Percentiles rank a stretch among this genome's conserved stretches.
These are phyloP conservation scores for Coregonus clupeaformis DNA, from an alignment of 2,113 vertebrate species.

Conservation along the genomic window DNA sequence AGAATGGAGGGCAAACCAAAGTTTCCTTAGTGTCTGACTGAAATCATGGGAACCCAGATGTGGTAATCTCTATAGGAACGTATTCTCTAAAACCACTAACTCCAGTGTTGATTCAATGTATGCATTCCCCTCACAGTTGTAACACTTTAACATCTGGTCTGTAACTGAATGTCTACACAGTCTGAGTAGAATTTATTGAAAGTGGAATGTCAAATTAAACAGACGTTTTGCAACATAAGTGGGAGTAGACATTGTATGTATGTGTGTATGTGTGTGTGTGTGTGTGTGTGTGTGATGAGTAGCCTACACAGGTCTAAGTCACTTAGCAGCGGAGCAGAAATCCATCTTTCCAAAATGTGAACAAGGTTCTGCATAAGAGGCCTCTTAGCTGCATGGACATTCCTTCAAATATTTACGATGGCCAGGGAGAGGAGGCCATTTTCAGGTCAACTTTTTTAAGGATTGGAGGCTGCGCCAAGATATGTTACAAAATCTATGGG, in stretches of 20 bases:
- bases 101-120: too few species aligned
- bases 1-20: too few species aligned
- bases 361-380: not conserved
- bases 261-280: not conserved
- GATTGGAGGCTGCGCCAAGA: not conserved
- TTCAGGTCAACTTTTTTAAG: not conserved
- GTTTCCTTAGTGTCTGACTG: too few species aligned
- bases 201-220: not conserved
- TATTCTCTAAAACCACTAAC: too few species aligned
- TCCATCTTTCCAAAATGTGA: too few species aligned
- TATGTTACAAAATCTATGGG: not conserved
- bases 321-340: too few species aligned
- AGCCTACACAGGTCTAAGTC: too few species aligned
- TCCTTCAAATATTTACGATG: not conserved
- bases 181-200: too few species aligned
- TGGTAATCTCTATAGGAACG: too few species aligned
- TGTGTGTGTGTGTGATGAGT: not conserved
- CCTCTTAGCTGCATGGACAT: not conserved
- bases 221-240: not conserved
- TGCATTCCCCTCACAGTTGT: too few species aligned
- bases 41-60: too few species aligned
- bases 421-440: not conserved
- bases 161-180: not conserved
- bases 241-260: not conserved
- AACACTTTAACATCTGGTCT: not conserved